phyloP scores from a whole-genome alignment of 2,797 vertebrate genomes.

The Rhinophrynus dorsalis region DNA sequence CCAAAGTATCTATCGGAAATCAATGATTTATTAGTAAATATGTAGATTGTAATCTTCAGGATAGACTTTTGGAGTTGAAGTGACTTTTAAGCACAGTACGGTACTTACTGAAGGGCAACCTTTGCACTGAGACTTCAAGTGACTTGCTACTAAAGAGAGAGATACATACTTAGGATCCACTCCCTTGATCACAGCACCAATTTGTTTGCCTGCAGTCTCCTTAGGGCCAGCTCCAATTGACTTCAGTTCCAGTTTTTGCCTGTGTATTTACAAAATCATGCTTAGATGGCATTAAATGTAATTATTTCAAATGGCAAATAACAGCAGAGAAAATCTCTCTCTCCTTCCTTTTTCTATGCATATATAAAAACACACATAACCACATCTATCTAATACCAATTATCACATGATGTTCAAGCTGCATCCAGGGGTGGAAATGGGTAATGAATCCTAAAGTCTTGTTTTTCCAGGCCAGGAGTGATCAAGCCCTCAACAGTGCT shows the following conservation, averaged over 20 bases:
- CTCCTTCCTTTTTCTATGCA: too few relatives aligned
- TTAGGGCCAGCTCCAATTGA: constrained; percentile 74
- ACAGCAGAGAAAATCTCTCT: too few relatives aligned
- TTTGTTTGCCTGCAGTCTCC: constrained; percentile 79
- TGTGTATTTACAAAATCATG: constrained; percentile 53
- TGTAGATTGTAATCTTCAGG: too few relatives aligned
- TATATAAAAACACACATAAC: too few relatives aligned
- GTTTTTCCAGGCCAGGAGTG: too few relatives aligned
- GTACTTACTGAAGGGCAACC: constrained; percentile 85
- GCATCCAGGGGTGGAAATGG: too few relatives aligned
- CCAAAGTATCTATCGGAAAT: too few relatives aligned
- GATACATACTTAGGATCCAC: constrained; percentile 78
- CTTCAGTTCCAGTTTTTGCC: constrained; percentile 82
- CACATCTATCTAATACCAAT: too few relatives aligned
- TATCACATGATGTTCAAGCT: too few relatives aligned
- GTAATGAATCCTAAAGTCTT: too few relatives aligned
- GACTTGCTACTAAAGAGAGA: constrained; percentile 77
- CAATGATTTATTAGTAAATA: neutral
- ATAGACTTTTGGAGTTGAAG: neutral
- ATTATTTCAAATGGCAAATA: too few relatives aligned
- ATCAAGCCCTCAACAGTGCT: too few relatives aligned
- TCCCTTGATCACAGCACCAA: constrained; percentile 71
- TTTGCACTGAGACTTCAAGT: constrained; percentile 74
- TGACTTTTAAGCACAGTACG: neutral
- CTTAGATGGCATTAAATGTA: neutral